These are phyloP conservation scores for Macrophya alboannulata DNA, from an alignment of 2,888 invertebrate species.

Conservation along the genomic window DNA sequence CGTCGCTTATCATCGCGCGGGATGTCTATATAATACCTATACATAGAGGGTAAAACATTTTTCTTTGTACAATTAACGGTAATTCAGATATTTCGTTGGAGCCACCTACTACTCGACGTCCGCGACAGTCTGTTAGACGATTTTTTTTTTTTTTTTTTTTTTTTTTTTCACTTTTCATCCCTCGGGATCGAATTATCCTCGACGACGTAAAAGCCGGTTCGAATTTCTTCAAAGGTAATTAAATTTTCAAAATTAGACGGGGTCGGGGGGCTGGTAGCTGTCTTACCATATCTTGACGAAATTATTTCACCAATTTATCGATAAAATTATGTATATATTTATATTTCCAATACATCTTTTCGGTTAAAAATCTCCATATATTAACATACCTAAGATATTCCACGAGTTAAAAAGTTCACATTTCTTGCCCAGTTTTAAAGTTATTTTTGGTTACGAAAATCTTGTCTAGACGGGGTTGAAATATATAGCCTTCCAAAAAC, in stretches of 20 bases:
- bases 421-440: not conserved
- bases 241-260: not conserved
- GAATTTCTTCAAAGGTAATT: constrained; percentile 13
- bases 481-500: too few species aligned
- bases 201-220: not conserved
- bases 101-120: not conserved
- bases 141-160: not conserved
- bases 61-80: constrained; percentile 13
- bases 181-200: not conserved
- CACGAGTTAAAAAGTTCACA: not conserved
- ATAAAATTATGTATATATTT: not conserved
- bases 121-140: not conserved
- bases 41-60: not conserved
- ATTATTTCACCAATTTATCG: not conserved
- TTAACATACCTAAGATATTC: not conserved
- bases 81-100: constrained; percentile 7
- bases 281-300: not conserved
- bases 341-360: too few species aligned
- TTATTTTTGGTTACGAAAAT: too few species aligned
- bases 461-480: too few species aligned
- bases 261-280: too few species aligned
- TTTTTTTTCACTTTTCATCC: not conserved
- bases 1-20: not conserved
- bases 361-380: not conserved
- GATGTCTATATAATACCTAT: not conserved